Conservation (phyloP, 2,888 invertebrate genomes). For the Luffia ferchaultella region DNA sequence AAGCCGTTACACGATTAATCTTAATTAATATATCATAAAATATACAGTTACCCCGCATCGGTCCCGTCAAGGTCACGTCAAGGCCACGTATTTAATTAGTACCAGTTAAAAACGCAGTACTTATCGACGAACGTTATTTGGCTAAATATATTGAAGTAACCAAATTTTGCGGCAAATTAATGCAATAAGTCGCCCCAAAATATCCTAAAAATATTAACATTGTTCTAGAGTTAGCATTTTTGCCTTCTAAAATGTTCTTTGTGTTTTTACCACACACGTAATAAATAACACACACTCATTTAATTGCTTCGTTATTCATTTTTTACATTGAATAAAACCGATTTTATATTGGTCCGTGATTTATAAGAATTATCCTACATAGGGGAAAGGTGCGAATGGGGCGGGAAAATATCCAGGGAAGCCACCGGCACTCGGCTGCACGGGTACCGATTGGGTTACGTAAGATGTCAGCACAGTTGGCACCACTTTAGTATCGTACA, state of each 20-base stretch:
- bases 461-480: constrained; percentile 86
- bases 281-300: not conserved
- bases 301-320: constrained; percentile 1
- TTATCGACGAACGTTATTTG: not conserved
- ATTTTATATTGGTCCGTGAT: not conserved
- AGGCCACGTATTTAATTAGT: not conserved
- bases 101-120: not conserved
- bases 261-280: not conserved
- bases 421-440: constrained; percentile 73
- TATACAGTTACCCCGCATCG: not conserved
- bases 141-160: not conserved
- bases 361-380: constrained; percentile 67
- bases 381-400: constrained; percentile 79
- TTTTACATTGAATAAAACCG: constrained; percentile 8
- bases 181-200: not conserved
- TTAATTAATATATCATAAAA: not conserved
- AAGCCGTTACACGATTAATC: not conserved
- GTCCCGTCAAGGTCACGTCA: not conserved
- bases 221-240: too few relatives aligned
- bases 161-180: not conserved
- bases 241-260: not conserved
- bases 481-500: constrained; percentile 83
- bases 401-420: constrained; percentile 82
- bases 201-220: not conserved
- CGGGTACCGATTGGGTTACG: constrained; percentile 80